Percentiles rank a stretch among this genome's conserved stretches.
Conservation (phyloP, 1,140 invertebrate species). For the Portunus trituberculatus region DNA sequence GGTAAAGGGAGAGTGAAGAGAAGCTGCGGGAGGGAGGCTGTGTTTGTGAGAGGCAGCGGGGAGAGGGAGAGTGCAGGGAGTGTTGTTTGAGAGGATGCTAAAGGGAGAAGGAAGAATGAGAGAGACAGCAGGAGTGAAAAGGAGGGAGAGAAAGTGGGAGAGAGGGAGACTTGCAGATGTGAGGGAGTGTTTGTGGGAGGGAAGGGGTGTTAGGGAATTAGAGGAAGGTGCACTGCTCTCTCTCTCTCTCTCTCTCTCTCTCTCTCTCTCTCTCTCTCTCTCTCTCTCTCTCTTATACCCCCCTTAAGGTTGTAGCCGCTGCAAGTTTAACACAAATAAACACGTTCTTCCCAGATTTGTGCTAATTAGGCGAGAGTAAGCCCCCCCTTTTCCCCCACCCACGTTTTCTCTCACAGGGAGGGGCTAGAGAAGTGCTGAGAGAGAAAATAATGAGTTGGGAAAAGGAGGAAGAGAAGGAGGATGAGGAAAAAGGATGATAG, state of each 20-base stretch:
- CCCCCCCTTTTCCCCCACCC: not conserved
- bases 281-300: too few species aligned
- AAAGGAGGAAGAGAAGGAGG: not conserved
- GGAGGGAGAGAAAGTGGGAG: too few species aligned
- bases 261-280: too few species aligned
- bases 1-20: not conserved
- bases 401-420: not conserved
- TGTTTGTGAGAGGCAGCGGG: not conserved
- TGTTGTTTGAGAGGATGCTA: not conserved
- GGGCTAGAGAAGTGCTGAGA: not conserved
- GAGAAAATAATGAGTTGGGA: not conserved
- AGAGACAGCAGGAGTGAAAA: not conserved
- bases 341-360: conserved; percentile 55
- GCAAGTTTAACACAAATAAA: conserved; percentile 58
- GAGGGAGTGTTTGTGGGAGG: not conserved
- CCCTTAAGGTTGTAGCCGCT: not conserved
- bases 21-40: not conserved
- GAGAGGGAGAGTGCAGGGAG: too few species aligned
- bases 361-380: conserved; percentile 30
- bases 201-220: not conserved
- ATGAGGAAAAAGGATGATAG: too few species aligned
- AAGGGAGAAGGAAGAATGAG: not conserved
- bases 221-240: not conserved
- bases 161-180: not conserved
- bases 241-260: too few species aligned